A percentile compares a stretch with the other conserved stretches of the same genome.
Evolutionary conservation across 1,140 invertebrate species (phyloP).

Genomic region (Drosophila takahashii): DNA sequence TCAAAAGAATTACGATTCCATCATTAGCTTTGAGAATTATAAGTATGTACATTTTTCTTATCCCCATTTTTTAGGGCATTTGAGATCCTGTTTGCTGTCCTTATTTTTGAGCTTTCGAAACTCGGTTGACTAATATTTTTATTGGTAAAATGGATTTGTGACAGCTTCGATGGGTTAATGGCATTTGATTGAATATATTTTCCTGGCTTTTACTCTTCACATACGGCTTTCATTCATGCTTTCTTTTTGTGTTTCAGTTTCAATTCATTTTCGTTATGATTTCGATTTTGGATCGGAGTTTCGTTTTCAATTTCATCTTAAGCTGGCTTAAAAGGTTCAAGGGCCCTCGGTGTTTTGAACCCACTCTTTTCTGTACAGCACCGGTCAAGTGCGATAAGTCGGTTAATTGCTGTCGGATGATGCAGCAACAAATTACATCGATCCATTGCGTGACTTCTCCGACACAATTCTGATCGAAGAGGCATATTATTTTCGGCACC

Average conservation of each 20-base stretch:
- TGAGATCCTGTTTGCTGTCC: too few species aligned
- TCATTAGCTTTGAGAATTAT: not conserved
- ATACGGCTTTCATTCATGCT: constrained; percentile 26
- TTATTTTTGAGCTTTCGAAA: constrained; percentile 10
- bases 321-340: constrained; percentile 45
- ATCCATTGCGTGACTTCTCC: constrained; percentile 54
- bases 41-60: not conserved
- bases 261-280: constrained; percentile 3
- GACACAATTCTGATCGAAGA: constrained; percentile 55
- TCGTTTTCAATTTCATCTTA: constrained; percentile 48
- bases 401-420: constrained; percentile 64
- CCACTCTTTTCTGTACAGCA: constrained; percentile 13
- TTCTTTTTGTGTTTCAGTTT: constrained; percentile 7
- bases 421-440: constrained; percentile 48
- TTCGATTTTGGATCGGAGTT: constrained; percentile 29
- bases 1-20: not conserved
- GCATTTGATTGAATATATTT: constrained; percentile 61
- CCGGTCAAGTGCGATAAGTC: constrained; percentile 71
- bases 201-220: constrained; percentile 12
- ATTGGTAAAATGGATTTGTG: constrained; percentile 69
- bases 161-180: constrained; percentile 66
- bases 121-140: constrained; percentile 68
- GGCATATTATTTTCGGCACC: constrained; percentile 7
- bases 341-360: constrained; percentile 11
- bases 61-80: constrained; percentile 6